Percentiles rank a stretch among this genome's conserved stretches.
Conservation (phyloP, 2,797 vertebrate species). For the Arctocebus calabarensis region DNA sequence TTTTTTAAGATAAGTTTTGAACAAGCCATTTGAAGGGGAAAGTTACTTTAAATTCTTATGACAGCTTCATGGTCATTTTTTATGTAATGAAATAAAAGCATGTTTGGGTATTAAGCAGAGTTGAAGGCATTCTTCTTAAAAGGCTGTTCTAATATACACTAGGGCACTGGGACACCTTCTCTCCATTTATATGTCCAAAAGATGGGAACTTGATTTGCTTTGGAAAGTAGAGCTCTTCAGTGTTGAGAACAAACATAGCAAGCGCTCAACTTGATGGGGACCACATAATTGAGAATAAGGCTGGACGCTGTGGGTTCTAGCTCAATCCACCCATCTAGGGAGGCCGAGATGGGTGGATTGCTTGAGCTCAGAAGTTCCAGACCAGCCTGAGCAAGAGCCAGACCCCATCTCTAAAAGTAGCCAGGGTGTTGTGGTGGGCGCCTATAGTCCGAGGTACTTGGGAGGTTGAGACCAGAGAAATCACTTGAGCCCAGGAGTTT, state of each 20-base stretch:
- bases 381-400: too few species aligned
- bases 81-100: constrained; percentile 61
- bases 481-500: too few species aligned
- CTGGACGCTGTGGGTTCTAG: too few species aligned
- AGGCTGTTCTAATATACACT: not conserved
- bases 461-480: too few species aligned
- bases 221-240: not conserved
- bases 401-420: too few species aligned
- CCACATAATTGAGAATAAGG: not conserved
- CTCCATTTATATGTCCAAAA: constrained; percentile 28
- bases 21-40: constrained; percentile 38
- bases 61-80: constrained; percentile 36
- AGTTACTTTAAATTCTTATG: constrained; percentile 51
- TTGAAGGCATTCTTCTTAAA: not conserved
- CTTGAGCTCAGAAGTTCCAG: too few species aligned
- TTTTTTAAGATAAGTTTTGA: constrained; percentile 60
- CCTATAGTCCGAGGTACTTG: too few species aligned
- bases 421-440: too few species aligned
- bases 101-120: not conserved
- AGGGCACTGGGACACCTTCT: not conserved
- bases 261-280: not conserved
- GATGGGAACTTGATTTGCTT: not conserved
- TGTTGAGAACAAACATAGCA: not conserved
- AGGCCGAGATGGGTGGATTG: too few species aligned
- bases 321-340: too few species aligned